Base-by-base conservation (phyloP, 1,140 invertebrate genomes). In the Daktulosphaira vitifoliae region DNA sequence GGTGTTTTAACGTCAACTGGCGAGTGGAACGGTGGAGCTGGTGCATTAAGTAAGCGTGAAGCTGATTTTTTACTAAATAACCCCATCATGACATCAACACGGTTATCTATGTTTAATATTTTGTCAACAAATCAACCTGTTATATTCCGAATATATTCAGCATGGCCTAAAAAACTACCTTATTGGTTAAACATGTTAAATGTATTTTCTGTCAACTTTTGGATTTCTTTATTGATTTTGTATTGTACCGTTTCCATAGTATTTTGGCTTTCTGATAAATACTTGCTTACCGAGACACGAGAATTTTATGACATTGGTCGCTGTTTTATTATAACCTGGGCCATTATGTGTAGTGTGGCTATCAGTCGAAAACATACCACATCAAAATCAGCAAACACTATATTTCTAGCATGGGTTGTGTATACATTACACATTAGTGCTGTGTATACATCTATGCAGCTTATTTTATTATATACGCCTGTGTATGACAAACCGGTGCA, bases 151-250 rank as follows among this genome's bases (percentile, higher is more conserved):
- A 20, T 62, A 3, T 62, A 62, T 25, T 29, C 56, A 1, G 23
- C 56, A 16, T 25, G 26, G 2, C 42, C 56, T 0, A 18, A 13
- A 6, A 48, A 22, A 25, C 16, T 62, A 16, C 56, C 56, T 9
- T 62, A 46, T 25, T 62, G 56, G 56, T 39, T 15, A 23, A 62
- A 62, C 42, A 62, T 46, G 42, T 33, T 62, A 13, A 29, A 62
- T 0, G 42, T 62, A 13, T 62, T 62, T 25, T 33, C 56, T 13
- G 23, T 11, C 1, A 29, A 8, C 2, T 62, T 62, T 20, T 62
- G 56, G 56, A 23, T 62, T 1, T 29, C 42, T 1, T 0, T 62
- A 13, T 29, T 62, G 1, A 2, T 20, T 6, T 25, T 62, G 11
- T 62, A 46, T 13, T 9, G 13, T 1, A 0, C 29, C 2, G 46